Evolutionary conservation across 2,113 vertebrate species (phyloP), one percentile per base, ranked within the genome.

Genomic region (Percina caprodes): DNA sequence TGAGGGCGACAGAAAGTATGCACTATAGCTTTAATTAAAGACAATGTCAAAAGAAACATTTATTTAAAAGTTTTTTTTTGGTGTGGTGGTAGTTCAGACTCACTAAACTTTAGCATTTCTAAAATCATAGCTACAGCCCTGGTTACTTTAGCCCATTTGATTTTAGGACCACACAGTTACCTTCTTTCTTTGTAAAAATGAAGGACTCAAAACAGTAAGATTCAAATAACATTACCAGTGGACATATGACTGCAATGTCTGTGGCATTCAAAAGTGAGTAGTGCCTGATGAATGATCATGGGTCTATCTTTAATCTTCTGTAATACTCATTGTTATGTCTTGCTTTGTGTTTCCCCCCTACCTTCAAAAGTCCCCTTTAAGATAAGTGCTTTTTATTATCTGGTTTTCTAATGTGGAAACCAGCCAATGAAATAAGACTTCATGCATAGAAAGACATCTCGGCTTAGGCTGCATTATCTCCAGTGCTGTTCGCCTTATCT

Each of bases 371-470:
- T 2, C 42, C 55, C 33, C 46, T 63, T 46, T 55, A 24, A 65
- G 21, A 65, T 72, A 5, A 46, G 1, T 33, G 14, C 23, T 15
- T 62, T 26, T 51, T 24, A 42, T 73, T 46, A 26, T 58, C 3
- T 71, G n/a, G 8, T 23, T 76, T 26, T 49, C 70, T 80, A 18
- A 60, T 69, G 19, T 73, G 65, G 71, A 39, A 72, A 70, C 9
- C 72, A 61, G 62, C 67, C 67, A 63, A 19, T 63, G 1, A 66
- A 56, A 48, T 15, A 74, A 60, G 46, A 2, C 49, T n/a, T 0
- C 35, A 42, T 91, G 94, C 68, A 95, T 95, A 0, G 95, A 56
- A 4, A 77, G 63, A 39, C 46, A 30, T 16, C 52, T 42, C 23
- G 6, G 3, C n/a, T 35, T 8, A 4, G 52, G 16, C 58, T 58